Evolutionary conservation across 2,888 invertebrate genomes (phyloP), one percentile per base, ranked within the genome.

Genomic region (Acanthosoma haemorrhoidale): DNA sequence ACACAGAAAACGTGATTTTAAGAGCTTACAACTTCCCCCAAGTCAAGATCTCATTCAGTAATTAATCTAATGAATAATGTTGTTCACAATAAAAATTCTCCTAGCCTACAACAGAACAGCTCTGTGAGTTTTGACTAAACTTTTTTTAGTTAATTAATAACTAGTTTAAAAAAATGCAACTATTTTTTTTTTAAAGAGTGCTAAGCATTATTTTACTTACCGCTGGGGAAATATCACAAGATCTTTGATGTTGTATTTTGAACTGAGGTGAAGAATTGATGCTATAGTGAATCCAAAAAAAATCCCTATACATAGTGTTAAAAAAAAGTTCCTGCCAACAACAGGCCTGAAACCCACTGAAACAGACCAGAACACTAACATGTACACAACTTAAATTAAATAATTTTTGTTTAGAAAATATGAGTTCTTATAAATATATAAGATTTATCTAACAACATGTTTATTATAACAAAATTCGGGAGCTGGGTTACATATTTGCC

Each of bases 271-370:
- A 75, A 88, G 81, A 75, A 90, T 83, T 80, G 89, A 91, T 72
- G 91, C 89, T 77, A 89, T 87, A 79, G 87, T 85, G 82, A 91
- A 91, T 76, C 91, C 91, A 77, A 88, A 87, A 4, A 88, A 83
- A 77, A 90, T 85, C 75, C 91, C 91, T 76, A 86, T 84, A 77
- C 86, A 84, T 77, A 91, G 83, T 72, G 89, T 88, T 78, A 89
- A 80, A 77, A 89, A 81, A 80, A 88, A 88, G 75, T 87, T 86
- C 72, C 87, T 86, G 76, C 88, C 88, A 80, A 86, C 81, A 57
- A 77, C 76, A 38, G 79, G 78, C 77, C 80, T 79, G 15, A 75
- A 66, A 43, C 75, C 70, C 51, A 74, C 77, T 77, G 74, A 31
- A 75, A 72, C 18, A 59, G 4, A 69, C 3, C 8, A 59, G 15